Evolutionary conservation across 2,113 vertebrate genomes (phyloP).

Genomic region (Amphilophus citrinellus): DNA sequence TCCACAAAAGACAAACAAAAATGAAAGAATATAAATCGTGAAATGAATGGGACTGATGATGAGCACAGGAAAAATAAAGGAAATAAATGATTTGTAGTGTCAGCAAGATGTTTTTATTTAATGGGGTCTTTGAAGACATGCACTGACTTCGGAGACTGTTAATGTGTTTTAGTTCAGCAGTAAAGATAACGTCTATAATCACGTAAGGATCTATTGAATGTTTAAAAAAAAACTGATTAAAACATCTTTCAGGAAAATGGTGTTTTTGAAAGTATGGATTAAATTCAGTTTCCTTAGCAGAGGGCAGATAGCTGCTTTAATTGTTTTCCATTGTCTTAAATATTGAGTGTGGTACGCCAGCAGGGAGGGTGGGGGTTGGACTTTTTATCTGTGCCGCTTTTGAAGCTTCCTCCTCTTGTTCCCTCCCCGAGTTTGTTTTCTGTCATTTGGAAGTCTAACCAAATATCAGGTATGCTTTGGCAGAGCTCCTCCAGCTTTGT

Average conservation of each 20-base stretch:
- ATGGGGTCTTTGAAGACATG: not conserved
- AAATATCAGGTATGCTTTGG: slow-evolving; percentile 53
- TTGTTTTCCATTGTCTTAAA: slow-evolving; percentile 28
- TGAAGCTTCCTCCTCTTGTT: slow-evolving; percentile 49
- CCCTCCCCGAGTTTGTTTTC: slow-evolving; percentile 56
- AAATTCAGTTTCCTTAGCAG: not conserved
- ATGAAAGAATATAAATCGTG: not conserved
- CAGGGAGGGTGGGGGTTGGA: slow-evolving; percentile 26
- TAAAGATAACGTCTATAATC: not conserved
- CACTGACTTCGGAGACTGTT: not conserved
- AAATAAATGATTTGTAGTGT: not conserved
- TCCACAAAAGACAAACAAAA: accelerated
- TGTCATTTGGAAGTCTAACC: slow-evolving; percentile 55
- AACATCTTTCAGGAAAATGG: not conserved
- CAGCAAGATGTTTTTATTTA: not conserved
- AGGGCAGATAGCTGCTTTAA: not conserved
- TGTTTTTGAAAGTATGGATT: not conserved
- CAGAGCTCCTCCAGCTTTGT: slow-evolving; percentile 44
- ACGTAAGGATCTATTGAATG: not conserved
- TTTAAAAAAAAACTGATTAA: not conserved
- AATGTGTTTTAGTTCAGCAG: not conserved
- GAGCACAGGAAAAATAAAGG: not conserved
- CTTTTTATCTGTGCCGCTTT: slow-evolving; percentile 40
- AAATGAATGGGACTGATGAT: not conserved
- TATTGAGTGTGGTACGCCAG: slow-evolving; percentile 13